These are phyloP conservation scores for Lutjanus erythropterus DNA, from an alignment of 2,113 vertebrate genomes.

Conservation along the genomic window DNA sequence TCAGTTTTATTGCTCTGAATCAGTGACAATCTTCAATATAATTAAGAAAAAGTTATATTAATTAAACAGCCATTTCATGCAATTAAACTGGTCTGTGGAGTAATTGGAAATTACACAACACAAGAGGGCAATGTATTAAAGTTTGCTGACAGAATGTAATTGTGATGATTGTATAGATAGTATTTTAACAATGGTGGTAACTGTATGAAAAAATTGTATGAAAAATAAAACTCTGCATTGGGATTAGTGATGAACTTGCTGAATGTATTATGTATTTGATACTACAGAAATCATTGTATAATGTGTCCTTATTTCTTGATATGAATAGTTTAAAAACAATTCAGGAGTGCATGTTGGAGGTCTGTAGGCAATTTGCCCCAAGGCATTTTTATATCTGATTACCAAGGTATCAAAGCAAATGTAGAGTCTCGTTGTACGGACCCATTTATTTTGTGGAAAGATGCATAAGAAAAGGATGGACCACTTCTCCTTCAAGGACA, in stretches of 20 bases:
- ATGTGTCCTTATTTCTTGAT: background rate
- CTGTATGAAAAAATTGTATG: background rate
- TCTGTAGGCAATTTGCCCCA: background rate
- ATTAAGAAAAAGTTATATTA: constrained; percentile 50
- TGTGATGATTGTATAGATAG: background rate
- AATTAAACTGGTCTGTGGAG: constrained; percentile 17
- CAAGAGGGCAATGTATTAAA: background rate
- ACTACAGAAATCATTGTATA: background rate
- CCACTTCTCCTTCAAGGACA: too few species aligned
- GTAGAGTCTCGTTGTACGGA: too few species aligned
- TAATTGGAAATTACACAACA: constrained; percentile 36
- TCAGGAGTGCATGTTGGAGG: background rate
- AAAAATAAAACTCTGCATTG: background rate
- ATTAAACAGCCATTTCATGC: constrained; percentile 43
- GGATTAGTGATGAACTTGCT: background rate
- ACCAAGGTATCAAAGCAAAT: background rate
- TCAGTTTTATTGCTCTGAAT: constrained; percentile 49
- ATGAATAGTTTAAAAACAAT: background rate
- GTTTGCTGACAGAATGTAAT: background rate
- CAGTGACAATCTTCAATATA: constrained; percentile 42
- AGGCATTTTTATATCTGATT: background rate
- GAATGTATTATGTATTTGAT: background rate
- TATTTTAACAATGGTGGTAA: background rate
- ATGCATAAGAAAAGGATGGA: too few species aligned
- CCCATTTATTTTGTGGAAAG: too few species aligned